Evolutionary conservation across 2,888 invertebrate species (phyloP).

Genomic region (Thereva unica): DNA sequence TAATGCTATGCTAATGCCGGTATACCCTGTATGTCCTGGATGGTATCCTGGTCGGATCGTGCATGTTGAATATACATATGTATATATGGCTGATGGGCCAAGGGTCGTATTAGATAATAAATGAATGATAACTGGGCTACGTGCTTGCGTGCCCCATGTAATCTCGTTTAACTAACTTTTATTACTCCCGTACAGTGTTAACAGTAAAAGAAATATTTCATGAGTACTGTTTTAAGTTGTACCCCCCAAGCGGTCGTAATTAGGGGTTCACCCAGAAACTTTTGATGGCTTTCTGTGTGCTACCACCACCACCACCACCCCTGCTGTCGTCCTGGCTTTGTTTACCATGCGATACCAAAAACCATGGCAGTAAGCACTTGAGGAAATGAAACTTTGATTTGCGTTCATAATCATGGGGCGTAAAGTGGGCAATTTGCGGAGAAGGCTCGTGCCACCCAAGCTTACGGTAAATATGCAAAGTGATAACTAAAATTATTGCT

Average conservation of each 20-base stretch:
- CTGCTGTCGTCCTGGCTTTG: no score
- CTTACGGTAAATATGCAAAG: no score
- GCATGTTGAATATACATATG: neutral
- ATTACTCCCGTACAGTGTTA: neutral
- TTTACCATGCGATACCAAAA: no score
- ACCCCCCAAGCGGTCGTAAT: constrained; percentile 19
- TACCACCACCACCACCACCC: no score
- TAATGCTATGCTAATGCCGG: constrained; percentile 19
- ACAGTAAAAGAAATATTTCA: constrained; percentile 1
- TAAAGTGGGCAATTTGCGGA: no score
- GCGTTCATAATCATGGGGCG: no score
- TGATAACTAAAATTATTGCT: no score
- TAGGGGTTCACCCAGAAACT: constrained; percentile 23
- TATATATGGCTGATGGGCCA: neutral
- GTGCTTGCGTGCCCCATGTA: constrained; percentile 18
- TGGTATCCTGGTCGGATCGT: neutral
- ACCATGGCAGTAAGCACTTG: no score
- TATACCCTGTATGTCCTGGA: no score
- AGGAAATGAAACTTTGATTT: no score
- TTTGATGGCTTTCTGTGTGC: constrained; percentile 2
- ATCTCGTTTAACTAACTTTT: constrained; percentile 25
- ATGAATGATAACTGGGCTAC: constrained; percentile 30
- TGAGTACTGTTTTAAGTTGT: constrained; percentile 11
- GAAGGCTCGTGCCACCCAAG: no score
- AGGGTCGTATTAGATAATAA: constrained; percentile 22